Percentiles rank a stretch among this genome's conserved stretches.
These are phyloP conservation scores for Episyrphus balteatus DNA, from an alignment of 1,140 invertebrate species.

Conservation along the genomic window DNA sequence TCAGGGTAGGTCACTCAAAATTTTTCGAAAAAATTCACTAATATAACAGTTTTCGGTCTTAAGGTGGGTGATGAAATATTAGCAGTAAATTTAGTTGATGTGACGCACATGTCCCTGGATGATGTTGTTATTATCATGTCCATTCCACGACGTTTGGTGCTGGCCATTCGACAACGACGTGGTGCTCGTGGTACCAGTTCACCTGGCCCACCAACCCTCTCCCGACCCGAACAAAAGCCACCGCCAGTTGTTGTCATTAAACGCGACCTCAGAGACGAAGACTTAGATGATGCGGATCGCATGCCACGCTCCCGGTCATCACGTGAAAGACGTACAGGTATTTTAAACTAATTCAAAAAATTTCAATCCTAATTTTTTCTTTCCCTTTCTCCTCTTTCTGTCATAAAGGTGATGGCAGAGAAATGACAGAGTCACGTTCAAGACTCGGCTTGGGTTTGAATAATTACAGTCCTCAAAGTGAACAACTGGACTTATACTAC, in stretches of 20 bases:
- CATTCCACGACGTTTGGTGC: constrained; percentile 86
- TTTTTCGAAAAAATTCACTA: neutral
- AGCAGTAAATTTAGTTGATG: constrained; percentile 94
- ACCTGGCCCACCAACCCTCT: constrained; percentile 47
- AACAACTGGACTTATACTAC: constrained; percentile 69
- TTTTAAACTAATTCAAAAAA: constrained; percentile 22
- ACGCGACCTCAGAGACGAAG: constrained; percentile 78
- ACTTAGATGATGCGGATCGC: constrained; percentile 46
- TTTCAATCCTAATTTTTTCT: constrained; percentile 22
- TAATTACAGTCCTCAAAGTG: constrained; percentile 51
- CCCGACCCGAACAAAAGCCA: constrained; percentile 66
- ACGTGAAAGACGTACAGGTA: constrained; percentile 43
- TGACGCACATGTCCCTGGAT: constrained; percentile 93
- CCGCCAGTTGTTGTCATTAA: constrained; percentile 91
- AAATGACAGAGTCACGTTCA: constrained; percentile 60
- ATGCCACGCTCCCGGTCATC: constrained; percentile 36
- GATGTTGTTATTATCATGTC: constrained; percentile 99
- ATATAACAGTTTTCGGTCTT: no score
- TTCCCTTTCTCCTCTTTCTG: constrained; percentile 1
- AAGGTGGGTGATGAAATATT: constrained; percentile 98
- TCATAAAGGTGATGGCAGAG: constrained; percentile 55
- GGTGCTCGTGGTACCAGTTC: constrained; percentile 52
- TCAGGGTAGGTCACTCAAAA: constrained; percentile 49
- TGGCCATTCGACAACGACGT: constrained; percentile 73
- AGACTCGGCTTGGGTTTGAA: constrained; percentile 55